Evolutionary conservation across 2,888 invertebrate genomes (phyloP).

Genomic region (Philereme transversata): DNA sequence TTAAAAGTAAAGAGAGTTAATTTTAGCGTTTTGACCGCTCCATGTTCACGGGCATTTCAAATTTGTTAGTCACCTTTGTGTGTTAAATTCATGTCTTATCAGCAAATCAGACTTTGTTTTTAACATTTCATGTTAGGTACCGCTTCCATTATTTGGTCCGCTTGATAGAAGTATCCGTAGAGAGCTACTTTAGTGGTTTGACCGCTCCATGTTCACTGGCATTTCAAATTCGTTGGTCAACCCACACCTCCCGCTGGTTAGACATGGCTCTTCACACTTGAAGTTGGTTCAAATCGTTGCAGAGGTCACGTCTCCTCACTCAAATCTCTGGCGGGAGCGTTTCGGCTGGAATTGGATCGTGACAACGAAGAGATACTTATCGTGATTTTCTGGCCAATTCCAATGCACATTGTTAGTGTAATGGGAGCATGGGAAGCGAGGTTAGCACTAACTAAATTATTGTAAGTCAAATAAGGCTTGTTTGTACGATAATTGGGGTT

Average conservation of each 20-base stretch:
- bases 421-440: conserved; percentile 80
- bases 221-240: conserved; percentile 50
- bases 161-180: not conserved
- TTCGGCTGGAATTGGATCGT: conserved; percentile 79
- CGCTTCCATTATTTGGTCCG: conserved; percentile 8
- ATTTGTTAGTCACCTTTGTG: too few species aligned
- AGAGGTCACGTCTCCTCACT: conserved; percentile 82
- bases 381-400: conserved; percentile 82
- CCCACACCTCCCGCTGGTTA: conserved; percentile 74
- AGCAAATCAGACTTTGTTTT: too few species aligned
- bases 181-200: not conserved
- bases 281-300: conserved; percentile 62
- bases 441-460: conserved; percentile 69
- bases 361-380: conserved; percentile 81
- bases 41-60: too few species aligned
- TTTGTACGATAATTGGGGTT: conserved; percentile 67
- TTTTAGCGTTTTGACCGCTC: too few species aligned
- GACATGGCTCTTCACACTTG: conserved; percentile 80
- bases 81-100: too few species aligned
- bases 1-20: too few species aligned
- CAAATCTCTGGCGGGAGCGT: conserved; percentile 77
- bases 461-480: conserved; percentile 74
- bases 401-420: conserved; percentile 74
- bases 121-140: not conserved
- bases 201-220: conserved; percentile 17